Conservation (phyloP, 2,888 invertebrate genomes). For the Mythimna albipuncta region DNA sequence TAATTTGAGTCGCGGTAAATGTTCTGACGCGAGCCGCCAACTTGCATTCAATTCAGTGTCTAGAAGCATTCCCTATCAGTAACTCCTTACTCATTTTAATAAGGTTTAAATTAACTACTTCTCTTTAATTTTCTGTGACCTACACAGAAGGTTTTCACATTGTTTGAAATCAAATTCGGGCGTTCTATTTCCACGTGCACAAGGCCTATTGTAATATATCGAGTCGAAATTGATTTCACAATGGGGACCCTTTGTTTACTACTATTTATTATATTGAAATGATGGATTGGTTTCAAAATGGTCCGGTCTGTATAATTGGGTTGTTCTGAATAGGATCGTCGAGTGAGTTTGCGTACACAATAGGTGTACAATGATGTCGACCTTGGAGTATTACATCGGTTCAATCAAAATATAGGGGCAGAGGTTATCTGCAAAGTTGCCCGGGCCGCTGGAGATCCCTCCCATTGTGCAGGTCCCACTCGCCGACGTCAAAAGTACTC, state of each 20-base stretch:
- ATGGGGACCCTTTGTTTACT: conserved; percentile 65
- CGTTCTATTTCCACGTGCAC: conserved; percentile 56
- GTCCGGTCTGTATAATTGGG: conserved; percentile 75
- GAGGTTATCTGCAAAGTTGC: conserved; percentile 81
- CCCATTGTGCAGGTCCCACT: conserved; percentile 75
- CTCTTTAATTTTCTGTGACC: conserved; percentile 42
- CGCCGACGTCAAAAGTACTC: conserved; percentile 78
- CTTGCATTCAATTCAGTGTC: conserved; percentile 71
- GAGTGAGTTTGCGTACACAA: conserved; percentile 76
- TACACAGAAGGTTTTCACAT: conserved; percentile 51
- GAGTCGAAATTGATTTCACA: conserved; percentile 66
- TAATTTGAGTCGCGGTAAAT: conserved; percentile 76
- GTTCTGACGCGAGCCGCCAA: conserved; percentile 61
- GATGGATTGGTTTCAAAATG: conserved; percentile 76
- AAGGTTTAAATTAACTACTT: conserved; percentile 68
- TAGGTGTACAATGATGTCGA: conserved; percentile 77
- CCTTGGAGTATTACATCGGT: conserved; percentile 83
- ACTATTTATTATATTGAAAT: conserved; percentile 67
- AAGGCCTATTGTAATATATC: conserved; percentile 50
- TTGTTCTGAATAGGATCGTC: conserved; percentile 73
- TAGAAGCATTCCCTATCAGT: conserved; percentile 74
- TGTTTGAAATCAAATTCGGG: conserved; percentile 44
- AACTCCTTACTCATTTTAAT: conserved; percentile 48
- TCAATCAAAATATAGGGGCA: conserved; percentile 86
- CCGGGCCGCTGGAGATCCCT: conserved; percentile 62